These are phyloP conservation scores for Ceratoteleas bidentatus DNA, from an alignment of 1,140 invertebrate species.

Conservation along the genomic window DNA sequence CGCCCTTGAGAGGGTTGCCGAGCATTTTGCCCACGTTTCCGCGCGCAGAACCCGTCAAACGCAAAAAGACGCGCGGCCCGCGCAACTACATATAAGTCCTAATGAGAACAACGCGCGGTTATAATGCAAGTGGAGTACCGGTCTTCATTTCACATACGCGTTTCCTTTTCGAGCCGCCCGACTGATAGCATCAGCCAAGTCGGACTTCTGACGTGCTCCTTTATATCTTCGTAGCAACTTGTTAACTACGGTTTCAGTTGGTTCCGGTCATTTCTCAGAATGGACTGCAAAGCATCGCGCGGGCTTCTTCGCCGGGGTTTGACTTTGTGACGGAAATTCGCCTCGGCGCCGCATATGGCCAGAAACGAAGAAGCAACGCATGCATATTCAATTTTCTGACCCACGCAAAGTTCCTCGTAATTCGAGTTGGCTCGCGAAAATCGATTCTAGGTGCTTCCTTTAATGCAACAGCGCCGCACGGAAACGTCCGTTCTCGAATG, in stretches of 20 bases:
- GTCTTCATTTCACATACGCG: constrained; percentile 66
- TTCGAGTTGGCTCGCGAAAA: constrained; percentile 43
- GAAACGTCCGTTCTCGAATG: constrained; percentile 25
- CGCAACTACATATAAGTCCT: constrained; percentile 60
- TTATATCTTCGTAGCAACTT: constrained; percentile 56
- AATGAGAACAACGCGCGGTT: constrained; percentile 60
- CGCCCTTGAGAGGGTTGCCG: too few relatives aligned
- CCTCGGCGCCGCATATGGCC: constrained; percentile 29
- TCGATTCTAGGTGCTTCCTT: constrained; percentile 42
- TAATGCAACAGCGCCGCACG: constrained; percentile 9
- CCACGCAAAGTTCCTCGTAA: constrained; percentile 49
- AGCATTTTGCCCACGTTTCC: neutral
- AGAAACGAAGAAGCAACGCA: constrained; percentile 53
- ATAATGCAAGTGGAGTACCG: constrained; percentile 63
- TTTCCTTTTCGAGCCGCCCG: constrained; percentile 61
- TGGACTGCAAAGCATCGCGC: constrained; percentile 35
- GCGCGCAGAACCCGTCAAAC: constrained; percentile 20
- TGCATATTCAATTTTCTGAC: constrained; percentile 65
- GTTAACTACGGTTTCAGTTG: constrained; percentile 50
- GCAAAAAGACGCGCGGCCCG: constrained; percentile 27
- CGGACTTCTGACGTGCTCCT: constrained; percentile 56
- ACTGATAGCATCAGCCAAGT: constrained; percentile 49
- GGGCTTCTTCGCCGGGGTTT: constrained; percentile 38
- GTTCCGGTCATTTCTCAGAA: constrained; percentile 67
- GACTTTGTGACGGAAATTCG: constrained; percentile 51